Conservation (phyloP, 2,797 vertebrate genomes). For the Acropternis orthonyx region DNA sequence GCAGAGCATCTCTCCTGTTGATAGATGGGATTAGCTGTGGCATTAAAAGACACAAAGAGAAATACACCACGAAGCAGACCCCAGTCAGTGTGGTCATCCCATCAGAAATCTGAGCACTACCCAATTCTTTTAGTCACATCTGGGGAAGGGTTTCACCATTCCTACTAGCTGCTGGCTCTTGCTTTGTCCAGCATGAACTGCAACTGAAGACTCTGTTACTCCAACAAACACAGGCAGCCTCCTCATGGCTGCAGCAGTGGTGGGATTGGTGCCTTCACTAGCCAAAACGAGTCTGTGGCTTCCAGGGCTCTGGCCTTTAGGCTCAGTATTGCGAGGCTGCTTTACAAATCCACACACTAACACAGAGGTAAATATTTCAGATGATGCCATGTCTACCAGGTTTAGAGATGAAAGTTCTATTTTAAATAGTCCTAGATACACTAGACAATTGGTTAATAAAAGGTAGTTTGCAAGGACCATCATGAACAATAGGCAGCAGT, state of each 20-base stretch:
- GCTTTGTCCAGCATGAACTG: neutral
- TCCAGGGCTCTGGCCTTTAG: neutral
- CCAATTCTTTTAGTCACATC: neutral
- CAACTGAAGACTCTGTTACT: neutral
- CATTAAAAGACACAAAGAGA: neutral
- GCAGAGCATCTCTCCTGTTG: neutral
- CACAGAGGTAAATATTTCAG: neutral
- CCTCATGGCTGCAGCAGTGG: fast-evolving
- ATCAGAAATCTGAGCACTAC: neutral
- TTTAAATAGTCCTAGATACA: neutral
- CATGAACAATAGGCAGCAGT: neutral
- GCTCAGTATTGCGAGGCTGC: neutral
- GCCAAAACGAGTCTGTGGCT: fast-evolving
- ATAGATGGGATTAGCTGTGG: neutral
- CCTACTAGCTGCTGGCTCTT: neutral
- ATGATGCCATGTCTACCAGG: neutral
- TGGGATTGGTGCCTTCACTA: neutral
- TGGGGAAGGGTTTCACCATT: neutral
- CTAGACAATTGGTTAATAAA: neutral
- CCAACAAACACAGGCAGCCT: neutral
- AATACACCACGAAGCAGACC: neutral
- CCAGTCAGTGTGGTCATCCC: neutral
- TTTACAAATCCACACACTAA: neutral
- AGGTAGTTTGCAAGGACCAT: neutral
- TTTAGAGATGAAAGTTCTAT: neutral